Conservation (phyloP, 2,113 vertebrate genomes). For the Butorides virescens region DNA sequence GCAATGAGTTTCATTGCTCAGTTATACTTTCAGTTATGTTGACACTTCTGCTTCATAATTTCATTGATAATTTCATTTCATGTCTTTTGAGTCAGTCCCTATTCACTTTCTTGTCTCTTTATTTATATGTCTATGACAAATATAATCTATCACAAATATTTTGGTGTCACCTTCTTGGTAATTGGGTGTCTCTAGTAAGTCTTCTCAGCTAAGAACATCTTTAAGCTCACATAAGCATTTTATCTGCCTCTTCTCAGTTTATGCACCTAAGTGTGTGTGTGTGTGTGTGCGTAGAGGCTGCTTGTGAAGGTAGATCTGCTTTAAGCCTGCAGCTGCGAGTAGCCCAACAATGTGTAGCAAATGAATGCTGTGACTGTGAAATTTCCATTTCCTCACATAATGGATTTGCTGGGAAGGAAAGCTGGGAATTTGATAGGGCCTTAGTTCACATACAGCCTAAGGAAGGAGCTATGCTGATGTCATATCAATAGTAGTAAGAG, state of each 20-base stretch:
- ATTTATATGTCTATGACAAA: neutral
- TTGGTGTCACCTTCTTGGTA: neutral
- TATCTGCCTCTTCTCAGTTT: neutral
- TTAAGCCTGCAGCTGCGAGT: neutral
- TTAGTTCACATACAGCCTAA: neutral
- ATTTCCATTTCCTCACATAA: neutral
- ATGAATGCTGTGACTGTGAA: conserved; percentile 11
- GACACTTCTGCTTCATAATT: neutral
- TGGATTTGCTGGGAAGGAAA: neutral
- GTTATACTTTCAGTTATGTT: neutral
- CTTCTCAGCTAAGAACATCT: neutral
- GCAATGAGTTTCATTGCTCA: neutral
- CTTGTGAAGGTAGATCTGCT: neutral
- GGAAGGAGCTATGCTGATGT: neutral
- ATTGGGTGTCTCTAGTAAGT: neutral
- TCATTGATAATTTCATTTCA: neutral
- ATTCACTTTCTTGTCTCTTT: neutral
- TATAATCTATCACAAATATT: neutral
- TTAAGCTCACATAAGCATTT: neutral
- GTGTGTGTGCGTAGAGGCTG: neutral
- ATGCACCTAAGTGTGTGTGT: too few species aligned
- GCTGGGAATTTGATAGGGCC: neutral
- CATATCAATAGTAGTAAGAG: neutral
- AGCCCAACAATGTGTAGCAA: neutral
- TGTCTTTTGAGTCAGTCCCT: neutral